Conservation (phyloP, 1,140 invertebrate genomes). For the Adoxophyes honmai region DNA sequence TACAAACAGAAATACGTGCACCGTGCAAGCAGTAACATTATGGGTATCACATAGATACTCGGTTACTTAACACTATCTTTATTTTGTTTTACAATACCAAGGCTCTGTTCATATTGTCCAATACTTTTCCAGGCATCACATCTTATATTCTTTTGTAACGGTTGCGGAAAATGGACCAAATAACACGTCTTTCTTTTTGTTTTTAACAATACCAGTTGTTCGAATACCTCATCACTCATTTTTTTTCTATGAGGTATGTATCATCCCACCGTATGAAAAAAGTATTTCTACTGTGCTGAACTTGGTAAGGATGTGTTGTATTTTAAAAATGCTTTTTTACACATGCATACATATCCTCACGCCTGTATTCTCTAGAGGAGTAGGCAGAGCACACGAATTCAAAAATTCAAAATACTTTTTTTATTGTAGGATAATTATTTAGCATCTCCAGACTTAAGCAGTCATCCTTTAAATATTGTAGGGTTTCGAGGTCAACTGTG, state of each 20-base stretch:
- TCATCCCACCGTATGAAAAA: constrained; percentile 31
- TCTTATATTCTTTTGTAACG: not conserved
- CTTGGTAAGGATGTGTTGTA: constrained; percentile 32
- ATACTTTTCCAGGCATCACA: not conserved
- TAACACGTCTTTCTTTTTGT: constrained; percentile 31
- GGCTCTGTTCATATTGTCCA: not conserved
- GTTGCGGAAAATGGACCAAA: not conserved
- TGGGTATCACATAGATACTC: not conserved
- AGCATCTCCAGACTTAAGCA: constrained; percentile 23
- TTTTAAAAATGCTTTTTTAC: no score
- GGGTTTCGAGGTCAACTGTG: constrained; percentile 17
- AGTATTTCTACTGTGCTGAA: constrained; percentile 29
- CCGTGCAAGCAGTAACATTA: not conserved
- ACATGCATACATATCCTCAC: no score
- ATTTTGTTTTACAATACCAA: not conserved
- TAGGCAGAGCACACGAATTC: no score
- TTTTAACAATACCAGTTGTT: constrained; percentile 15
- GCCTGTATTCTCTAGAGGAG: no score
- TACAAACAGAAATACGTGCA: not conserved
- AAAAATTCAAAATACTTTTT: no score
- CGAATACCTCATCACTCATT: constrained; percentile 25
- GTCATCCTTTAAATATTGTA: constrained; percentile 30
- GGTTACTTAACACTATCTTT: not conserved
- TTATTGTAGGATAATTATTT: constrained; percentile 31
- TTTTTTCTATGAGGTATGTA: constrained; percentile 30